Evolutionary conservation across 2,888 invertebrate genomes (phyloP).

Genomic region (Melanostoma scalare): DNA sequence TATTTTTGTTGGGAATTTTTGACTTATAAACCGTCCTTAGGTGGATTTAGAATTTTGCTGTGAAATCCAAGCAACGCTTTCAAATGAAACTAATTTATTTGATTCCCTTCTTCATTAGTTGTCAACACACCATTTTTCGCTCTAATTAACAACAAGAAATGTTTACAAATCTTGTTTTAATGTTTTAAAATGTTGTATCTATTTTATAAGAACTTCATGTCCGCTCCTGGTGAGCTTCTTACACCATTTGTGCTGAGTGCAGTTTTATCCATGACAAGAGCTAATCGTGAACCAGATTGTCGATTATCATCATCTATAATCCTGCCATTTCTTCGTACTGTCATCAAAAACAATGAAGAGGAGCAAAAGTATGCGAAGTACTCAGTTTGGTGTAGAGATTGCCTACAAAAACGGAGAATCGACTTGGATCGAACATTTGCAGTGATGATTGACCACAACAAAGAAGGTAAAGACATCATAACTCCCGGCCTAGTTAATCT

Average conservation of each 20-base stretch:
- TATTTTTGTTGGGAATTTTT: too few species aligned
- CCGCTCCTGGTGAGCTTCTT: conserved; percentile 84
- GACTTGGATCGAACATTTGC: conserved; percentile 79
- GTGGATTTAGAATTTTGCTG: too few species aligned
- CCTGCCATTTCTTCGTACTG: conserved; percentile 79
- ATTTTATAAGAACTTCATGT: conserved; percentile 82
- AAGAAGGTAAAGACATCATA: conserved; percentile 80
- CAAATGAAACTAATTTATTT: too few species aligned
- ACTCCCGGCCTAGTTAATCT: conserved; percentile 83
- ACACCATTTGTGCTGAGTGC: conserved; percentile 86
- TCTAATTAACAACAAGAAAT: too few species aligned
- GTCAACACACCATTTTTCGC: neutral
- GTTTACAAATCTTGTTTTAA: too few species aligned
- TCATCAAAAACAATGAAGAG: conserved; percentile 81
- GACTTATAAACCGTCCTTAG: too few species aligned
- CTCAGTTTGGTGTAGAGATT: conserved; percentile 84
- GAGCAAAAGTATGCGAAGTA: conserved; percentile 81
- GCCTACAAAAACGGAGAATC: conserved; percentile 77
- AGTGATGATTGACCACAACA: conserved; percentile 81
- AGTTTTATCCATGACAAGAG: conserved; percentile 82
- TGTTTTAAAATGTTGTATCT: neutral
- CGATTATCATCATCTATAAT: conserved; percentile 78
- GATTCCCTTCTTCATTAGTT: neutral
- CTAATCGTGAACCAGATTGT: conserved; percentile 81
- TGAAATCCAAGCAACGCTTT: too few species aligned